Conservation (phyloP, 1,140 invertebrate species). For the Drosophila ficusphila region DNA sequence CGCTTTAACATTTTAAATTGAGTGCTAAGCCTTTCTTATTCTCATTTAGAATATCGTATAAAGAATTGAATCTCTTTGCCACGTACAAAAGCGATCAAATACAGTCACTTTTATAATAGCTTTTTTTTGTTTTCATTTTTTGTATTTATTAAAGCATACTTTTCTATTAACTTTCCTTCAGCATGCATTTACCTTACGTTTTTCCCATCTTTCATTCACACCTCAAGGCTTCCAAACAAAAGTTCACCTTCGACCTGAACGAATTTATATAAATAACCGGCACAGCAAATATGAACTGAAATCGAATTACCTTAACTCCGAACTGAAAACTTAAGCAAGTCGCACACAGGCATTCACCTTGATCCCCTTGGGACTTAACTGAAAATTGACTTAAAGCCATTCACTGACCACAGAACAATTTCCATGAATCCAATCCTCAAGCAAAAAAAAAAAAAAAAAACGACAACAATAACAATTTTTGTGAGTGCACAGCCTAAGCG, state of each 20-base stretch:
- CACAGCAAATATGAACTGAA: background rate
- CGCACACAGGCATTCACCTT: slow-evolving; percentile 1
- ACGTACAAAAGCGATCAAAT: too few relatives aligned
- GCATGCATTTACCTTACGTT: background rate
- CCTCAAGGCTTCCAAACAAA: background rate
- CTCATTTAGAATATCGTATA: too few relatives aligned
- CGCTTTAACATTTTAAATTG: too few relatives aligned
- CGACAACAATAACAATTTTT: slow-evolving; percentile 35
- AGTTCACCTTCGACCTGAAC: background rate
- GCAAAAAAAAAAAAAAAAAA: background rate
- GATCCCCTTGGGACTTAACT: background rate
- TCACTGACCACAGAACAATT: slow-evolving; percentile 21
- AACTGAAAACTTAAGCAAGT: background rate
- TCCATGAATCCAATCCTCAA: slow-evolving; percentile 7
- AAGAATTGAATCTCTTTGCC: too few relatives aligned
- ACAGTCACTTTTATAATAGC: too few relatives aligned
- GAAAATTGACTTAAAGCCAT: slow-evolving; percentile 32
- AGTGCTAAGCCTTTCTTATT: too few relatives aligned
- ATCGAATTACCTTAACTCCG: slow-evolving; percentile 1
- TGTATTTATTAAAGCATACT: too few relatives aligned
- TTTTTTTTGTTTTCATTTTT: too few relatives aligned
- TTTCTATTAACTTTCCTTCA: background rate
- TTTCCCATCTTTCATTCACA: background rate
- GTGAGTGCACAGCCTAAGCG: slow-evolving; percentile 57
- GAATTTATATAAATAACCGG: background rate